Evolutionary conservation across 2,797 vertebrate species (phyloP), one percentile per base, ranked within the genome.

Genomic region (Falco columbarius): DNA sequence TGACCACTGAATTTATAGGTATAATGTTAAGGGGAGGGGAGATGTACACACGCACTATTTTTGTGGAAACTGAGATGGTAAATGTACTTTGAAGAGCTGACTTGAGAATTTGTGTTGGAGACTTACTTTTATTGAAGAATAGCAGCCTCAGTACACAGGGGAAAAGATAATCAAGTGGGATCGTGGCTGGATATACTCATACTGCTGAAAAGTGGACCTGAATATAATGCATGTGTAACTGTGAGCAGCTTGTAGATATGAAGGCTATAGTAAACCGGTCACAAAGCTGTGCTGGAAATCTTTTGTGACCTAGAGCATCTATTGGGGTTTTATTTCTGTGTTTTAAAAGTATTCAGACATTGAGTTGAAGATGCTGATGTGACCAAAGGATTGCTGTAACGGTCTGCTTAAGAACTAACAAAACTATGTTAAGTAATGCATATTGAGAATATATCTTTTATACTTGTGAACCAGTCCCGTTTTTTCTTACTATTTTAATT

Each of bases 1-100:
- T n/a, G 12, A 61, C 19, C 11, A 15, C 5, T 75, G 18, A 66
- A 42, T 86, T 66, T 55, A 19, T 19, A 32, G 65, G 38, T 66
- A 44, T 3, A 62, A 52, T 15, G 7, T 42, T 75, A n/a, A 24
- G 19, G 13, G 15, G 8, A 9, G 3, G 3, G 5, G 0, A 0
- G 1, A 9, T 27, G 18, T 40, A 34, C 12, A 36, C 46, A 63
- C 5, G 32, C 6, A 4, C 7, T n/a, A 1, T 38, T 91, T 56
- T 85, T 81, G 62, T 75, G 58, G 67, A 63, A 93, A 32, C 13
- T 9, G 23, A 49, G 23, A 12, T 65, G 27, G 19, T 77, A 38
- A 65, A 58, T 34, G 14, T 11, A 13, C 24, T 71, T 83, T 38
- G 20, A 86, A 47, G 46, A 74, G 15, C 20, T 49, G 58, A 84